These are phyloP conservation scores for Miniopterus natalensis DNA, from an alignment of 2,113 vertebrate genomes.

Conservation along the genomic window DNA sequence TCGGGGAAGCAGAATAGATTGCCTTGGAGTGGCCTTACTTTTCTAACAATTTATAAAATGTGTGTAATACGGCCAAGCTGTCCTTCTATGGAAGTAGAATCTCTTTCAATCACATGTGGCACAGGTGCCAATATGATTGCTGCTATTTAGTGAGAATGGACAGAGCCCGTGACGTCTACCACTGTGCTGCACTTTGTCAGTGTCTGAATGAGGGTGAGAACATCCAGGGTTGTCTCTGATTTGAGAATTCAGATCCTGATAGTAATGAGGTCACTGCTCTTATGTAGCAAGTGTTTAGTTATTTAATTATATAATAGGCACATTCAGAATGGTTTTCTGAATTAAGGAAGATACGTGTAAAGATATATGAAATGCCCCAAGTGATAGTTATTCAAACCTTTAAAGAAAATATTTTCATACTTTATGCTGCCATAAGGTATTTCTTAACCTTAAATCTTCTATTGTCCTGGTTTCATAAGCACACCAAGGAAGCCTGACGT, in stretches of 20 bases:
- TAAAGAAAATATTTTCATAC: not conserved
- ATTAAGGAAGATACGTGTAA: not conserved
- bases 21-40: slow-evolving; percentile 40
- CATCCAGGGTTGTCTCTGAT: not conserved
- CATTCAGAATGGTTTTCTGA: not conserved
- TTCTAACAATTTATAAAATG: not conserved
- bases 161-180: fast-evolving
- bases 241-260: not conserved
- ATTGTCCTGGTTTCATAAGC: not conserved
- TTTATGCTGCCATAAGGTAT: not conserved
- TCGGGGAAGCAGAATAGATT: not conserved
- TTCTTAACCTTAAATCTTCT: not conserved
- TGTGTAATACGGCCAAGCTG: not conserved
- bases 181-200: not conserved
- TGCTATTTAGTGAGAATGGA: not conserved
- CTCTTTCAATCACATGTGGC: not conserved
- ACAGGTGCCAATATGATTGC: not conserved
- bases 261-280: not conserved
- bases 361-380: not conserved
- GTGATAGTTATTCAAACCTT: not conserved
- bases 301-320: not conserved
- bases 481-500: not conserved
- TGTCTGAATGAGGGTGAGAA: not conserved
- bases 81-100: not conserved
- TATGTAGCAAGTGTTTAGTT: not conserved